phyloP scores from a whole-genome alignment of 35 echinoderm and acorn worm species.

The Lytechinus variegatus region DNA sequence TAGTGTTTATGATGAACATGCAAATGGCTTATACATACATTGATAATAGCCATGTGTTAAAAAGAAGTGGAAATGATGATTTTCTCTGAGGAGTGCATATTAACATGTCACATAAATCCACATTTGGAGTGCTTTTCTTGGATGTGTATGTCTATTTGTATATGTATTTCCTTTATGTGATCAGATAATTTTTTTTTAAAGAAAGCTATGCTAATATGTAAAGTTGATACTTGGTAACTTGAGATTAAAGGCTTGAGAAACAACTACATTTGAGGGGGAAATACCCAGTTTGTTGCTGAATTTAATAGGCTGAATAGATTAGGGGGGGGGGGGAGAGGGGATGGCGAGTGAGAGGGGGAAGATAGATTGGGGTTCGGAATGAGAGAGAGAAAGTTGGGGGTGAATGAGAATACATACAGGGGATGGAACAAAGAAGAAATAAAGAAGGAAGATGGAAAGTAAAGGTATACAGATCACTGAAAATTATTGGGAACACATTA shows the following conservation, averaged over 20 bases:
- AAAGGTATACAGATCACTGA: no score
- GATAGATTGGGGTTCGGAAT: not conserved
- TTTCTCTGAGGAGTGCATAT: not conserved
- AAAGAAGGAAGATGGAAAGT: not conserved
- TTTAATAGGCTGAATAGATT: not conserved
- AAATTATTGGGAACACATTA: no score
- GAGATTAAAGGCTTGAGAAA: not conserved
- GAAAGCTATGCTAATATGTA: not conserved
- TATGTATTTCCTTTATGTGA: not conserved
- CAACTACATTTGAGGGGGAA: not conserved
- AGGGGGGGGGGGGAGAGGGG: not conserved
- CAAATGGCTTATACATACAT: not conserved
- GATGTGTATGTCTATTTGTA: not conserved
- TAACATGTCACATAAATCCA: not conserved
- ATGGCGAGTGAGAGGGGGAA: not conserved
- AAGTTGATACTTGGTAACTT: not conserved
- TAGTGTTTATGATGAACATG: not conserved
- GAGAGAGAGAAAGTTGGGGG: not conserved
- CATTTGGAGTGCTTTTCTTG: not conserved
- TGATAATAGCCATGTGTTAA: not conserved
- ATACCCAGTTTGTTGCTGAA: not conserved
- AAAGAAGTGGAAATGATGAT: not conserved
- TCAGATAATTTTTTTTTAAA: not conserved
- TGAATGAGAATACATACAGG: not conserved
- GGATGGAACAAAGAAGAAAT: not conserved